Evolutionary conservation across 2,888 invertebrate species (phyloP).

Genomic region (Glyphotaelius pellucidus): DNA sequence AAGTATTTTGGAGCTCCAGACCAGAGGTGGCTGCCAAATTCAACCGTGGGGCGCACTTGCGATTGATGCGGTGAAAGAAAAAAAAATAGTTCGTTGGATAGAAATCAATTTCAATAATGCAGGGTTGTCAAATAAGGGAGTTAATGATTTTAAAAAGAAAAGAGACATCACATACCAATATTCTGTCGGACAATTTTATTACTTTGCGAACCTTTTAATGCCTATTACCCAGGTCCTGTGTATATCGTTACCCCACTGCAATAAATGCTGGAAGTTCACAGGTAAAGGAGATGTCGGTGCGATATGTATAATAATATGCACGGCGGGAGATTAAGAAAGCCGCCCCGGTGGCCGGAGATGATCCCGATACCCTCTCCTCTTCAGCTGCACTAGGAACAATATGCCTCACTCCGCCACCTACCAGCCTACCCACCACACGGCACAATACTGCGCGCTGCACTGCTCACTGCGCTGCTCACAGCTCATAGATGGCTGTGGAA

Average conservation of each 20-base stretch:
- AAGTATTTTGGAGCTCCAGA: too few species aligned
- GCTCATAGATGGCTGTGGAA: neutral
- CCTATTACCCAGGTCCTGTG: neutral
- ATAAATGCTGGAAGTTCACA: neutral
- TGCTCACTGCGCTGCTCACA: neutral
- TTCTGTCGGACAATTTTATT: too few species aligned
- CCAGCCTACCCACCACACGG: neutral
- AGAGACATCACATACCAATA: too few species aligned
- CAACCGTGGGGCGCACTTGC: too few species aligned
- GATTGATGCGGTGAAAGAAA: too few species aligned
- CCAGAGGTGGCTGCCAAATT: too few species aligned
- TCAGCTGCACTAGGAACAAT: constrained; percentile 53
- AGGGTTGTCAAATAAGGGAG: too few species aligned
- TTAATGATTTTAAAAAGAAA: too few species aligned
- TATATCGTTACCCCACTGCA: neutral
- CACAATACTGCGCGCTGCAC: neutral
- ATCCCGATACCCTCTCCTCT: constrained; percentile 63
- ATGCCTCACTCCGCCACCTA: constrained; percentile 41
- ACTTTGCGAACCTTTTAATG: too few species aligned
- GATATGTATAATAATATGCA: constrained; percentile 7
- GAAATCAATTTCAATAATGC: too few species aligned
- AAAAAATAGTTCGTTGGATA: too few species aligned
- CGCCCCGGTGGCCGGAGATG: constrained; percentile 63
- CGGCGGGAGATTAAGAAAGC: constrained; percentile 54
- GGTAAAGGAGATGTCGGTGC: neutral